Percentiles rank a stretch among this genome's conserved stretches.
phyloP scores from a whole-genome alignment of 2,797 vertebrate species.

The Chromis chromis region DNA sequence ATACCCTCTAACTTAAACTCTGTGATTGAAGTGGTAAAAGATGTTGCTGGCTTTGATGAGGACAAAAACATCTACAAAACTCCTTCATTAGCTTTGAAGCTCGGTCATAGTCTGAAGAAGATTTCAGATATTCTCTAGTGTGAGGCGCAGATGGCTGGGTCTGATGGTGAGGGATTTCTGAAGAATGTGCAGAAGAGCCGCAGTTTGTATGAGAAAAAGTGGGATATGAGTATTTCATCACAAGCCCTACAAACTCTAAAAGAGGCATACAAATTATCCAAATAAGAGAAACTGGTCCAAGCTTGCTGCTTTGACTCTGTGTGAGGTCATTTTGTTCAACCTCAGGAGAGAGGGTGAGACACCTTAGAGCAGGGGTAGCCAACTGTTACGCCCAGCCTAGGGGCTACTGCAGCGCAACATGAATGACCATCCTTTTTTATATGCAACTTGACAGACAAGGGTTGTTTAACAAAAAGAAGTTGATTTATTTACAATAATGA shows the following conservation, averaged over 20 bases:
- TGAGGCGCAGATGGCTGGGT: conserved; percentile 16
- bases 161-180: neutral
- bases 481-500: no score
- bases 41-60: conserved; percentile 20
- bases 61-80: conserved; percentile 11
- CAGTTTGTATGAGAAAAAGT: conserved; percentile 13
- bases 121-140: conserved; percentile 13
- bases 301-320: conserved; percentile 19
- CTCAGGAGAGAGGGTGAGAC: conserved; percentile 3
- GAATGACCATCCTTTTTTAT: no score
- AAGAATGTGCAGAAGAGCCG: neutral
- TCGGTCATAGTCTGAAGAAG: conserved; percentile 30
- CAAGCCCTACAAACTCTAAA: neutral
- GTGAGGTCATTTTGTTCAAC: conserved; percentile 26
- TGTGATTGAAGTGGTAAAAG: conserved; percentile 6
- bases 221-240: conserved; percentile 21
- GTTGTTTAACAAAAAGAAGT: no score
- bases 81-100: conserved; percentile 25
- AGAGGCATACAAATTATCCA: neutral
- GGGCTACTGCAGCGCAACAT: no score
- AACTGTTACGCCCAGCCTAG: no score
- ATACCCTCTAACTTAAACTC: conserved; percentile 13
- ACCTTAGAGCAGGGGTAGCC: no score
- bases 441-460: no score
- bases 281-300: conserved; percentile 16